A percentile compares a stretch with the other conserved stretches of the same genome.
Evolutionary conservation across 1,140 invertebrate genomes (phyloP).

Genomic region (Galendromus occidentalis): DNA sequence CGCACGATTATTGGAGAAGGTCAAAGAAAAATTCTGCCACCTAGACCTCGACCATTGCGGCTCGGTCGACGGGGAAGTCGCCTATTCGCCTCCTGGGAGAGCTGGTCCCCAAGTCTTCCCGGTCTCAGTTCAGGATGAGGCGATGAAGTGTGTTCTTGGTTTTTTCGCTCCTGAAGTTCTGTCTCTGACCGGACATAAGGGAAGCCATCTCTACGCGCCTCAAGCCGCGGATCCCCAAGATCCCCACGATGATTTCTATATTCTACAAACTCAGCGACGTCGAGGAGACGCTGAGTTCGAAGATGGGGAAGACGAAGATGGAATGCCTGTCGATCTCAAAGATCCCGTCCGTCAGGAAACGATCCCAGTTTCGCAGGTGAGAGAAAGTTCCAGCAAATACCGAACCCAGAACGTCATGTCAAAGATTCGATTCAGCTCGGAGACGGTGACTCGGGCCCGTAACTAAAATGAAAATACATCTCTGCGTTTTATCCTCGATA

Average conservation of each 20-base stretch:
- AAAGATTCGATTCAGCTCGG: too few relatives aligned
- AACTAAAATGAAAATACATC: too few relatives aligned
- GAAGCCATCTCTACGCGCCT: slow-evolving; percentile 46
- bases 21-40: slow-evolving; percentile 79
- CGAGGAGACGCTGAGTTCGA: slow-evolving; percentile 15
- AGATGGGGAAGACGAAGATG: slow-evolving; percentile 10
- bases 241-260: slow-evolving; percentile 75
- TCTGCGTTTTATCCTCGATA: too few relatives aligned
- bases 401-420: too few relatives aligned
- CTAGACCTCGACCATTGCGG: slow-evolving; percentile 69
- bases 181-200: slow-evolving; percentile 45
- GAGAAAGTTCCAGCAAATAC: background rate
- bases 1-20: slow-evolving; percentile 44
- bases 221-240: slow-evolving; percentile 68
- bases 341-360: slow-evolving; percentile 41
- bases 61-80: background rate
- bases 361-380: slow-evolving; percentile 27
- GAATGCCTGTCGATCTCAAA: background rate
- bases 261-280: slow-evolving; percentile 29
- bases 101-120: background rate
- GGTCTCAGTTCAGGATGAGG: background rate
- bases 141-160: slow-evolving; percentile 32
- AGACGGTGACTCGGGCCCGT: too few relatives aligned
- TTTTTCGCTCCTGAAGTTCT: slow-evolving; percentile 73
- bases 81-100: background rate